Conservation (phyloP, 1,140 invertebrate species). For the Penaeus indicus region DNA sequence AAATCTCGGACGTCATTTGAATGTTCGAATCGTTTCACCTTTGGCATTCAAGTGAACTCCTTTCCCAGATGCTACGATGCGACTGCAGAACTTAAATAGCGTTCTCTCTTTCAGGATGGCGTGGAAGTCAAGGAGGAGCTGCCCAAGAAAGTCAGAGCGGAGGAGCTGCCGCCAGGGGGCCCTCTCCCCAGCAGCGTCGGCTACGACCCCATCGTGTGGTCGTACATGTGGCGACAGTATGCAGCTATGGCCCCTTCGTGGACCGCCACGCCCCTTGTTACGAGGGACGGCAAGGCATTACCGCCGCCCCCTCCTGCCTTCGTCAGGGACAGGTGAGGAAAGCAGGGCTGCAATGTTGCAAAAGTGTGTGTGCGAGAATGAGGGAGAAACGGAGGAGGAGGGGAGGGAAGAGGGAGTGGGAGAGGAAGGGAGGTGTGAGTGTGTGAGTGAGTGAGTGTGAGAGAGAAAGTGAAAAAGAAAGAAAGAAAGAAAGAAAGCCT, state of each 20-base stretch:
- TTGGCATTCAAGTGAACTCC: no score
- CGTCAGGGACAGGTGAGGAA: conserved; percentile 55
- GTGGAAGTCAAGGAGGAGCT: conserved; percentile 57
- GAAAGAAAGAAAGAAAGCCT: no score
- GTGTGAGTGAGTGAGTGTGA: no score
- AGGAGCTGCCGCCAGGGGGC: conserved; percentile 28
- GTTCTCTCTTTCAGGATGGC: conserved; percentile 43
- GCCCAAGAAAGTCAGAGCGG: conserved; percentile 59
- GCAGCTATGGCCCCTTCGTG: conserved; percentile 31
- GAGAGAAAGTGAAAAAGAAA: no score
- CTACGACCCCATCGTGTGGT: conserved; percentile 42
- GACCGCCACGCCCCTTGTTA: conserved; percentile 48
- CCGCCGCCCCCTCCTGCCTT: conserved; percentile 57
- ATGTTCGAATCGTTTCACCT: no score
- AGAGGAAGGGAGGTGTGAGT: no score
- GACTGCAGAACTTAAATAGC: not conserved
- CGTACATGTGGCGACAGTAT: conserved; percentile 49
- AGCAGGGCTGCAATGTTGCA: not conserved
- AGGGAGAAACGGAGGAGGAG: not conserved
- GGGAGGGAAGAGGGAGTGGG: not conserved
- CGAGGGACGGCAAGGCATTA: conserved; percentile 55
- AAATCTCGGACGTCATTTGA: no score
- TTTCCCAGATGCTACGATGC: not conserved
- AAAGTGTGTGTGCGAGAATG: no score
- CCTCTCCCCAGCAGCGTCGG: conserved; percentile 25